Percentiles rank a stretch among this genome's conserved stretches.
phyloP scores from a whole-genome alignment of 1,140 invertebrate genomes.

The Zaprionus vittiger region DNA sequence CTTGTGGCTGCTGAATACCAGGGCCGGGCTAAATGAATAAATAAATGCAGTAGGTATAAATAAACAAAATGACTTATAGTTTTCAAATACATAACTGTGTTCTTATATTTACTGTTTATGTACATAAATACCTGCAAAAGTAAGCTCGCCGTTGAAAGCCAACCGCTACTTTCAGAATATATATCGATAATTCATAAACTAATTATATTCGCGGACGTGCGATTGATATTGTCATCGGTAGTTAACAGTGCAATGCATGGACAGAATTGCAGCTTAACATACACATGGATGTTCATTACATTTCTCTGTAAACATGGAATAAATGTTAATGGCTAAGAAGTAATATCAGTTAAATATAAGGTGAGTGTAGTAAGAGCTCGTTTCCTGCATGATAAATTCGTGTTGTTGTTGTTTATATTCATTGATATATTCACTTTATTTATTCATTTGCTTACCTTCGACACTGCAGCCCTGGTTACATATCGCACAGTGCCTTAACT shows the following conservation, averaged over 20 bases:
- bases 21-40: constrained; percentile 32
- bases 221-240: neutral
- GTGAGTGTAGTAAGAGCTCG: neutral
- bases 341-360: neutral
- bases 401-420: neutral
- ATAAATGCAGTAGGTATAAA: neutral
- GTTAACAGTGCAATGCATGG: neutral
- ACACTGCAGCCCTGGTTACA: constrained; percentile 37
- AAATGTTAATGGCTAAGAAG: neutral
- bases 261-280: neutral
- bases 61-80: neutral
- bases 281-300: neutral
- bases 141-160: neutral
- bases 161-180: too few species aligned
- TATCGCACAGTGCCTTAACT: constrained; percentile 45
- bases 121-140: neutral
- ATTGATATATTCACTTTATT: neutral
- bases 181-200: too few species aligned
- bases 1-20: constrained; percentile 36
- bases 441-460: neutral
- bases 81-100: neutral
- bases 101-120: neutral
- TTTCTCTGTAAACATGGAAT: neutral
- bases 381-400: neutral
- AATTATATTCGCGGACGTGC: neutral